phyloP scores from a whole-genome alignment of 2,797 vertebrate species.

The Scomberomorus guttatus region DNA sequence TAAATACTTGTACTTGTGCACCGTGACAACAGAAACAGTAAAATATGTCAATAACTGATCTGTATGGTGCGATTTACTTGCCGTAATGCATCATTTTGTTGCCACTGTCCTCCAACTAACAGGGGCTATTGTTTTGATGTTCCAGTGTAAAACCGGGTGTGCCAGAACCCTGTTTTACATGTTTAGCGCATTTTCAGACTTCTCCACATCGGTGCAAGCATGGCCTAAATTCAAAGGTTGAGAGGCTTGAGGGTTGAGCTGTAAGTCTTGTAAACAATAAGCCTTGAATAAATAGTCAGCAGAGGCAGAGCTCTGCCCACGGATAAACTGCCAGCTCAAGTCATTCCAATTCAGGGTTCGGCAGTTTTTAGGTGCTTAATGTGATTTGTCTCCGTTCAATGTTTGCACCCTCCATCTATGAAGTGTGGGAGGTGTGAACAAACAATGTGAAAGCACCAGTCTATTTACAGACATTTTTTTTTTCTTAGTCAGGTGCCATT shows the following conservation, averaged over 20 bases:
- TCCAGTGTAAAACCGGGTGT: not conserved
- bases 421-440: slow-evolving; percentile 70
- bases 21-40: not conserved
- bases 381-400: slow-evolving; percentile 65
- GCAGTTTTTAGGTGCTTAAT: slow-evolving; percentile 62
- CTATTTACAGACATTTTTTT: slow-evolving; percentile 59
- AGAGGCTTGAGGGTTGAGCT: slow-evolving; percentile 57
- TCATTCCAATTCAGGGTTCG: slow-evolving; percentile 59
- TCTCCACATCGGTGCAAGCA: slow-evolving; percentile 42
- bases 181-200: slow-evolving; percentile 38
- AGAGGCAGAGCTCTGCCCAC: slow-evolving; percentile 65
- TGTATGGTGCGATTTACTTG: not conserved
- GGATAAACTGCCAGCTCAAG: slow-evolving; percentile 58
- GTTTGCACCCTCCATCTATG: slow-evolving; percentile 57
- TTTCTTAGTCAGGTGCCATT: slow-evolving; percentile 44
- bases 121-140: not conserved
- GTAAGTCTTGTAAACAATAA: slow-evolving; percentile 66
- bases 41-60: not conserved
- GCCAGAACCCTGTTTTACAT: slow-evolving; percentile 21
- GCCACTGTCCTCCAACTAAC: not conserved
- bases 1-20: not conserved
- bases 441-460: slow-evolving; percentile 57
- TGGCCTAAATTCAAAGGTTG: slow-evolving; percentile 52
- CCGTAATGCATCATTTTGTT: not conserved
- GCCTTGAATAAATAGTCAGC: slow-evolving; percentile 59